These are phyloP conservation scores for Nemapogon koenigi DNA, from an alignment of 2,888 invertebrate species.

Conservation along the genomic window DNA sequence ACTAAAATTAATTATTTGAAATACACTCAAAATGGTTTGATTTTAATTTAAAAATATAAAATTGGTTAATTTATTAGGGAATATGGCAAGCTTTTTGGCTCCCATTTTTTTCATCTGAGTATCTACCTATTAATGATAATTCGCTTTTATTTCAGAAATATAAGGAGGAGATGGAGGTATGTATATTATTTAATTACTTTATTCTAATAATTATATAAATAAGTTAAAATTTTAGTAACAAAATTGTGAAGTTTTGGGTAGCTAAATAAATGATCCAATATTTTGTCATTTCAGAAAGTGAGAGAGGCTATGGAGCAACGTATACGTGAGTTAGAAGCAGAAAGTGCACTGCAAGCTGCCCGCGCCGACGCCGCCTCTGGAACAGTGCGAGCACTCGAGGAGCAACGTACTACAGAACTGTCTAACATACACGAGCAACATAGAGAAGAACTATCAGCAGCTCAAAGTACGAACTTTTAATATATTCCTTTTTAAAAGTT, in stretches of 20 bases:
- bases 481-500: too few relatives aligned
- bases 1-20: neutral
- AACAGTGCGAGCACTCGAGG: slow-evolving; percentile 36
- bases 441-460: slow-evolving; percentile 48
- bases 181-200: slow-evolving; percentile 14
- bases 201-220: neutral
- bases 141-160: slow-evolving; percentile 46
- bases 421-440: slow-evolving; percentile 39
- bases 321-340: slow-evolving; percentile 49
- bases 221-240: neutral
- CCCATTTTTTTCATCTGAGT: too few relatives aligned
- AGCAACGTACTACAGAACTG: slow-evolving; percentile 38
- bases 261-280: too few relatives aligned
- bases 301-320: slow-evolving; percentile 55
- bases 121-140: slow-evolving; percentile 8
- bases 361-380: slow-evolving; percentile 44
- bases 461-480: slow-evolving; percentile 37
- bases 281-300: slow-evolving; percentile 29
- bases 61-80: too few relatives aligned
- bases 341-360: slow-evolving; percentile 36
- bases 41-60: slow-evolving; percentile 3
- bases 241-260: neutral
- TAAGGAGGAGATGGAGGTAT: slow-evolving; percentile 55
- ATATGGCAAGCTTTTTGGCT: too few relatives aligned
- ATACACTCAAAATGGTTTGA: slow-evolving; percentile 11